A percentile compares a stretch with the other conserved stretches of the same genome.
Evolutionary conservation across 1,140 invertebrate species (phyloP).

Genomic region (Heterodera carotae): DNA sequence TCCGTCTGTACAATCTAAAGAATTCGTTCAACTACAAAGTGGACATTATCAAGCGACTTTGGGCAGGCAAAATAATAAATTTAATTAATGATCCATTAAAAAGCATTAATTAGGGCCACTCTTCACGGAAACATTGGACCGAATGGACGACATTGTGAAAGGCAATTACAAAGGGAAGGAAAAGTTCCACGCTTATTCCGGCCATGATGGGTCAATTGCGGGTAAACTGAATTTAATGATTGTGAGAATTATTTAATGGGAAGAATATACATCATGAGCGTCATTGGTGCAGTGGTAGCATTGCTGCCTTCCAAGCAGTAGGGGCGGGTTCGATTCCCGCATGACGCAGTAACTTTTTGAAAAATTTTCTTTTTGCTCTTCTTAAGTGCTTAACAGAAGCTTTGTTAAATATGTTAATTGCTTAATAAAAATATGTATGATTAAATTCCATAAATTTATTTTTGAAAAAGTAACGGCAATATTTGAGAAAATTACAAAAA

Average conservation of each 20-base stretch:
- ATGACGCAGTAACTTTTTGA: slow-evolving; percentile 9
- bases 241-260: too few species aligned
- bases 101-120: slow-evolving; percentile 6
- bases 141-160: slow-evolving; percentile 10
- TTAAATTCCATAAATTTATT: too few species aligned
- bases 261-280: neutral
- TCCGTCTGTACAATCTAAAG: slow-evolving; percentile 16
- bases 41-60: neutral
- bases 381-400: too few species aligned
- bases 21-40: slow-evolving; percentile 7
- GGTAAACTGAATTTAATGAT: neutral
- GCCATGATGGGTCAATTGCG: slow-evolving; percentile 22
- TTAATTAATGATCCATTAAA: neutral
- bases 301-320: slow-evolving; percentile 15
- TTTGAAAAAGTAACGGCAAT: too few species aligned
- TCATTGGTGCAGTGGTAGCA: slow-evolving; percentile 14
- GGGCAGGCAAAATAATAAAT: neutral
- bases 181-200: slow-evolving; percentile 21
- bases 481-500: too few species aligned
- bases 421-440: too few species aligned
- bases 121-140: slow-evolving; percentile 20
- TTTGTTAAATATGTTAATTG: too few species aligned
- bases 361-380: neutral
- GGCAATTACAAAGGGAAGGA: slow-evolving; percentile 3
- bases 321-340: slow-evolving; percentile 14